phyloP scores from a whole-genome alignment of 1,140 invertebrate genomes.

The Drosophila watanabei region DNA sequence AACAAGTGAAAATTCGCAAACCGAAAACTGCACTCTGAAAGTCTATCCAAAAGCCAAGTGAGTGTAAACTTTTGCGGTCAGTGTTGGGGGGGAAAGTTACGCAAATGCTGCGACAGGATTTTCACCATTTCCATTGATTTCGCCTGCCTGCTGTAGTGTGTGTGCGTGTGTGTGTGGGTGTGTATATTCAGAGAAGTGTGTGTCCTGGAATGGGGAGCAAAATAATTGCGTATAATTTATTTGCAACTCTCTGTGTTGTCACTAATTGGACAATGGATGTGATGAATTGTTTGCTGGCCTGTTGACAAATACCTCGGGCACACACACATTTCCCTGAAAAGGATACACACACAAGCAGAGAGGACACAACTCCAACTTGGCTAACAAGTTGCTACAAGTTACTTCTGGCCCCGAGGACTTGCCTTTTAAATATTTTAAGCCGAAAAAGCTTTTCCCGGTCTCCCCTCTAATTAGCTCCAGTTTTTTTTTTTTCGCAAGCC shows the following conservation, averaged over 20 bases:
- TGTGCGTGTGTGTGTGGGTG: neutral
- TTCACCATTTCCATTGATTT: constrained; percentile 47
- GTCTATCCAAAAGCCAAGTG: constrained; percentile 15
- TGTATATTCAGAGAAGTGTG: constrained; percentile 37
- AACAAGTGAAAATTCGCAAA: constrained; percentile 38
- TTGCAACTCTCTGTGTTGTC: constrained; percentile 37
- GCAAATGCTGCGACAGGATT: constrained; percentile 40
- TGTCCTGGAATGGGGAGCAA: constrained; percentile 24
- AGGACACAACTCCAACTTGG: constrained; percentile 23
- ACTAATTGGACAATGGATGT: constrained; percentile 43
- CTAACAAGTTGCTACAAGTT: constrained; percentile 40
- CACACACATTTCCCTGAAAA: constrained; percentile 11
- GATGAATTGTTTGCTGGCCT: constrained; percentile 47
- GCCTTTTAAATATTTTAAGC: constrained; percentile 54
- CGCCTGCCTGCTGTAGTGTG: neutral
- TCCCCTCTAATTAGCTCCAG: constrained; percentile 39
- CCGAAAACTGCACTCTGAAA: constrained; percentile 33
- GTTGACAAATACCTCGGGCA: constrained; percentile 44
- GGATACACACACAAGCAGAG: constrained; percentile 26
- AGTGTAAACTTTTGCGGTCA: constrained; percentile 15
- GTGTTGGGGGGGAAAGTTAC: constrained; percentile 24
- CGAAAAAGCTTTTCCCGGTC: constrained; percentile 39
- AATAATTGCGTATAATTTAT: constrained; percentile 54
- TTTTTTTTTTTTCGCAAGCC: constrained; percentile 9
- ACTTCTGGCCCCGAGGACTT: constrained; percentile 17